A percentile compares a stretch with the other conserved stretches of the same genome.
phyloP scores from a whole-genome alignment of 2,797 vertebrate genomes.

The Babyrousa celebensis region DNA sequence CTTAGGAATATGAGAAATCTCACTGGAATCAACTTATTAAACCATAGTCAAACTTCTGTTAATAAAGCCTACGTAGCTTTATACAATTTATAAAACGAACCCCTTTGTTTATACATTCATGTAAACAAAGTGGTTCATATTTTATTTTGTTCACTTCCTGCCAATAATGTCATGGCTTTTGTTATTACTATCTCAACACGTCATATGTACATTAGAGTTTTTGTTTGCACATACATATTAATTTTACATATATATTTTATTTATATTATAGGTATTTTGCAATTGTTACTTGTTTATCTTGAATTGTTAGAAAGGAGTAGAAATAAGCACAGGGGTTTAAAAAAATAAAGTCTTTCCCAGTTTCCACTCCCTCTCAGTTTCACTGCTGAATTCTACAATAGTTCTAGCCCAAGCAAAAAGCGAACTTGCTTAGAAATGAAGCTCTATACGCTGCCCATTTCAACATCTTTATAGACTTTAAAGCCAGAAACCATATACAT shows the following conservation, averaged over 20 bases:
- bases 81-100: neutral
- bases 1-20: neutral
- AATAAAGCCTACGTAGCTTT: constrained; percentile 5
- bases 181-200: neutral
- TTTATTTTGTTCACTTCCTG: neutral
- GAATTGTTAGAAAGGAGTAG: neutral
- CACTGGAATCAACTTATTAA: neutral
- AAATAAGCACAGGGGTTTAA: neutral
- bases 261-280: neutral
- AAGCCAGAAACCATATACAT: neutral
- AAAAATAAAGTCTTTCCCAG: neutral
- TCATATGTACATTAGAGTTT: neutral
- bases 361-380: neutral
- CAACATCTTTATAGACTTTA: neutral
- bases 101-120: neutral
- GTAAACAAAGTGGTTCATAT: neutral
- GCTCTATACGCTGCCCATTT: neutral
- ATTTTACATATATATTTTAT: neutral
- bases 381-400: neutral
- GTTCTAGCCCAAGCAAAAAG: neutral
- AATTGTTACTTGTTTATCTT: neutral
- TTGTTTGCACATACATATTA: neutral
- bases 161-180: neutral
- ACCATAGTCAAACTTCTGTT: neutral
- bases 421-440: neutral